Percentiles rank a stretch among this genome's conserved stretches.
Conservation (phyloP, 2,888 invertebrate species). For the Drosophila kuntzei region DNA sequence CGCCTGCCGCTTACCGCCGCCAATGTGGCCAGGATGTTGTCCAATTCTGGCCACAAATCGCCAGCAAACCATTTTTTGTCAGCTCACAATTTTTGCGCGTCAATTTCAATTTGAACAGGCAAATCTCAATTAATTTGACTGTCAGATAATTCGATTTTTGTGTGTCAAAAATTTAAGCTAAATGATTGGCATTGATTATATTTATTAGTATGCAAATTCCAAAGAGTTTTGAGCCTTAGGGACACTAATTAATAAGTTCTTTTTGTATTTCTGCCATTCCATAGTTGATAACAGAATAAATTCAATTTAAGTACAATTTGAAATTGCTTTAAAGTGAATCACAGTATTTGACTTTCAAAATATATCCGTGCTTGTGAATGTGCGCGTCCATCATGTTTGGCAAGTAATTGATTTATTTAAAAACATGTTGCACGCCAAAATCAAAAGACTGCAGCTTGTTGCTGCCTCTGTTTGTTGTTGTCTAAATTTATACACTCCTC, state of each 20-base stretch:
- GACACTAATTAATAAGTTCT: conserved; percentile 34
- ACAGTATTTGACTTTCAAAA: conserved; percentile 37
- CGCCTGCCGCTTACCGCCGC: background rate
- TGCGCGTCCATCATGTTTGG: conserved; percentile 73
- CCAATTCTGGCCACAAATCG: conserved; percentile 46
- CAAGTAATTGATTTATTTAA: conserved; percentile 81
- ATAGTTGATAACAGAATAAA: conserved; percentile 27
- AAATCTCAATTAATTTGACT: conserved; percentile 71
- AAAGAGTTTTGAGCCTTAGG: conserved; percentile 13
- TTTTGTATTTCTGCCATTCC: conserved; percentile 6
- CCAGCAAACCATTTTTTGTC: conserved; percentile 38
- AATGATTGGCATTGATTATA: conserved; percentile 60
- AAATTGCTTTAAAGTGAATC: conserved; percentile 45
- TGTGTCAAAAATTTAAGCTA: conserved; percentile 39
- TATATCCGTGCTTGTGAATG: conserved; percentile 24
- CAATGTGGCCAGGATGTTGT: conserved; percentile 27
- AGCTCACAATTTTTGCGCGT: conserved; percentile 51
- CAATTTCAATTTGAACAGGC: conserved; percentile 69
- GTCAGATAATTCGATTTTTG: conserved; percentile 68
- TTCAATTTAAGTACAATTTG: conserved; percentile 38
- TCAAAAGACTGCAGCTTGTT: conserved; percentile 65
- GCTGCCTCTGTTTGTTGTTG: conserved; percentile 41
- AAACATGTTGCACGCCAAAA: conserved; percentile 76
- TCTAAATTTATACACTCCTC: conserved; percentile 73
- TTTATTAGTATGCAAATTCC: conserved; percentile 29